Evolutionary conservation across 2,888 invertebrate genomes (phyloP), one percentile per base, ranked within the genome.

Genomic region (Ochlodes sylvanus): DNA sequence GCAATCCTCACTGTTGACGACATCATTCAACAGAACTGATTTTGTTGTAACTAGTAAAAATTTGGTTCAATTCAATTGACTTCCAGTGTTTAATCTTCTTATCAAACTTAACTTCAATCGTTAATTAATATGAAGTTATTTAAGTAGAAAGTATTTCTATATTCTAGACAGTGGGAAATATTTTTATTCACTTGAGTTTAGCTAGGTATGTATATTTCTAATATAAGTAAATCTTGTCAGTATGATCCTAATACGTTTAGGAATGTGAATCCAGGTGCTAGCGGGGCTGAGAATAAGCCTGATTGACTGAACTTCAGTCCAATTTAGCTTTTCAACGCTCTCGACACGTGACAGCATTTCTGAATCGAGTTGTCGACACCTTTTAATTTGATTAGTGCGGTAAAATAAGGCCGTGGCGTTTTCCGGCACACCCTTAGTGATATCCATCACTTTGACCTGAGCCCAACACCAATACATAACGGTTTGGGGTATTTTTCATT

Each of bases 361-460:
- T 60, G 21, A 19, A 34, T 10, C 21, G 38, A 54, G 27, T 17
- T 41, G 14, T 32, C 12, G 1, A 21, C 52, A 27, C 17, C 19
- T n/a, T 54, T 60, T 60, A 60, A 63, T 38, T 21, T 27, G 12
- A 57, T 61, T 61, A 63, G 52, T 17, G 38, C 52, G 63, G 52
- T n/a, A 68, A 62, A 52, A 52, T 52, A 52, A 70, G 61, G 63
- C 32, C 68, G 55, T 27, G 14, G 21, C 52, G 21, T 27, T 52
- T 52, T 27, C 14, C 14, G 21, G 14, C 52, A 7, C 52, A 52
- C 52, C 52, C 21, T 27, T 52, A 52, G 14, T 27, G 52, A 21
- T 27, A 27, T 12, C 67, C 68, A 50, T n/a, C n/a, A n/a, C n/a
- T 42, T 44, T 60, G 54, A 69, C 63, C 70, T 71, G 56, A 47